Evolutionary conservation across 2,888 invertebrate genomes (phyloP), one percentile per base, ranked within the genome.

Genomic region (Teinopalpus imperialis): DNA sequence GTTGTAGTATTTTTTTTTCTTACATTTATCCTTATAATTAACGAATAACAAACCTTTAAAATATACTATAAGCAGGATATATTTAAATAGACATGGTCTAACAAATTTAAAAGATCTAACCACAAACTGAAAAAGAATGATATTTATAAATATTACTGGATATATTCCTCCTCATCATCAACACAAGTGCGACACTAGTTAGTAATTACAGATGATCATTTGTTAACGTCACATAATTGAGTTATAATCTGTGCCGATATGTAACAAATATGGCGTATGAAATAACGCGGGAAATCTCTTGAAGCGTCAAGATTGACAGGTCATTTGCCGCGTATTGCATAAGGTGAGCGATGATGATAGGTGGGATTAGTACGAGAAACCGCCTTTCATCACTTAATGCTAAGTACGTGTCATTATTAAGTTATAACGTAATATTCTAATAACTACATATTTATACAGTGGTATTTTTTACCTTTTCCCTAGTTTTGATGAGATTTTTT

Each of bases 301-400:
- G 41, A 9, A 12, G 13, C 23, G 35, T 36, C 36, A 20, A 36
- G 18, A 44, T 47, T 47, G 46, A 47, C 46, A 42, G 35, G 31
- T 47, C 36, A 47, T 47, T 47, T 41, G 41, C 23, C 46, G 46
- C 41, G 41, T 29, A 47, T 41, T 36, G 41, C 36, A 42, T 24
- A 46, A 36, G 36, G 24, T 41, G 41, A 47, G 24, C 12, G 31
- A 46, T 40, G 32, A 23, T 12, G 3, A 32, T 30, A 16, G 24
- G 7, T 18, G 35, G 34, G 34, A 46, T 41, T 35, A 36, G 40
- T 12, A 40, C 10, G 32, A 34, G 29, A 46, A 29, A 35, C 24
- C 41, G 14, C 27, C 32, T 35, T 40, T 29, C 34, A 40, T 29
- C 29, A 21, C 12, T 14, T 30, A 34, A 34, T 35, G 10, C 29